These are phyloP conservation scores for Acromyrmex charruanus DNA, from an alignment of 1,140 invertebrate genomes.

Conservation along the genomic window DNA sequence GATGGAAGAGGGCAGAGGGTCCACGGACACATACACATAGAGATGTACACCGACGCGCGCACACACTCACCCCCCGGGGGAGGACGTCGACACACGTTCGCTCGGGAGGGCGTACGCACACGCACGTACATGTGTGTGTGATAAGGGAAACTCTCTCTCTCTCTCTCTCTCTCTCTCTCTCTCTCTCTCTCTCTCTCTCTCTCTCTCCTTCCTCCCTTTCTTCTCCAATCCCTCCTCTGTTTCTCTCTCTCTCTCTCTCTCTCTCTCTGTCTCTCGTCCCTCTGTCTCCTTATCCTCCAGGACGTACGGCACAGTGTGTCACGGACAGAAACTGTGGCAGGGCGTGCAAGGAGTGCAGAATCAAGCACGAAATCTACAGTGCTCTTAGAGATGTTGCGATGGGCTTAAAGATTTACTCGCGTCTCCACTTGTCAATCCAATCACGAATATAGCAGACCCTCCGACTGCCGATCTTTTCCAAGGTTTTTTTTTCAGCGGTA, in stretches of 20 bases:
- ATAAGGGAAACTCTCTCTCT: slow-evolving; percentile 1
- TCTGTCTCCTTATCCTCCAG: slow-evolving; percentile 60
- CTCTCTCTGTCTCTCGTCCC: background rate
- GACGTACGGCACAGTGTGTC: slow-evolving; percentile 73
- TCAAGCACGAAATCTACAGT: slow-evolving; percentile 63
- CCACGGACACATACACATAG: slow-evolving; percentile 63
- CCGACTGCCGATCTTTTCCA: background rate
- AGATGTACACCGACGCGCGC: slow-evolving; percentile 1
- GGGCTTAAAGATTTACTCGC: slow-evolving; percentile 56
- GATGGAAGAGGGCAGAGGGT: slow-evolving; percentile 75
- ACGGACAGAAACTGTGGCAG: slow-evolving; percentile 71
- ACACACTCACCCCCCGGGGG: slow-evolving; percentile 1
- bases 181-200: background rate
- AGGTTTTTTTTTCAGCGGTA: slow-evolving; percentile 16
- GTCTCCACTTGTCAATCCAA: slow-evolving; percentile 62
- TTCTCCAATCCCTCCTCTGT: background rate
- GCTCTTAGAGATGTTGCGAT: slow-evolving; percentile 41
- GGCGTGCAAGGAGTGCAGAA: slow-evolving; percentile 66
- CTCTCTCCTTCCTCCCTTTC: too few species aligned
- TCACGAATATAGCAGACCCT: slow-evolving; percentile 42
- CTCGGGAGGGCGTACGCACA: slow-evolving; percentile 41
- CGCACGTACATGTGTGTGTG: background rate
- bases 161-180: background rate
- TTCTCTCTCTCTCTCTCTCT: background rate
- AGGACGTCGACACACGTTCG: slow-evolving; percentile 45